A percentile compares a stretch with the other conserved stretches of the same genome.
phyloP scores from a whole-genome alignment of 2,113 vertebrate genomes.

The Psittacus erithacus region DNA sequence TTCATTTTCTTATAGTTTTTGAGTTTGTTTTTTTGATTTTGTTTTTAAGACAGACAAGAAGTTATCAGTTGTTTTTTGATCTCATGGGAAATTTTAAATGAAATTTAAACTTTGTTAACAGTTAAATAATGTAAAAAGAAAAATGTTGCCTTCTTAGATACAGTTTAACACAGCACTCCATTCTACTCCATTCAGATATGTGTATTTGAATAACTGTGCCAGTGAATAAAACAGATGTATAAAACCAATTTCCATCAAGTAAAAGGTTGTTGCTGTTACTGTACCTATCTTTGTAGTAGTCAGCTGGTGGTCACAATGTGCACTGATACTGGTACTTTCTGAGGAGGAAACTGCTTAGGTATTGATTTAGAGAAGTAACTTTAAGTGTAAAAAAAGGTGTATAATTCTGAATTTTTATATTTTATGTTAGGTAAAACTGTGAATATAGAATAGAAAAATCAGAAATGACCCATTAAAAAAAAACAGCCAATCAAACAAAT shows the following conservation, averaged over 20 bases:
- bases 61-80: background rate
- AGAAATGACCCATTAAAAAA: background rate
- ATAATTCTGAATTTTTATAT: background rate
- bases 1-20: accelerated
- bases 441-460: background rate
- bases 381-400: background rate
- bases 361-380: background rate
- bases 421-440: background rate
- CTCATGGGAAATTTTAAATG: background rate
- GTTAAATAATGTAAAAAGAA: background rate
- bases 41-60: background rate
- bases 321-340: background rate
- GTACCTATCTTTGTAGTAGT: background rate
- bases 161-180: background rate
- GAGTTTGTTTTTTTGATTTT: background rate
- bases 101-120: background rate
- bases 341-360: background rate
- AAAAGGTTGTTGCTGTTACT: background rate
- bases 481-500: accelerated
- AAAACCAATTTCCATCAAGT: background rate
- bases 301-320: background rate
- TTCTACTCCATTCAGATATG: background rate
- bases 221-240: accelerated
- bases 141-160: background rate
- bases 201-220: background rate